Evolutionary conservation across 2,113 vertebrate genomes (phyloP).

Genomic region (Thinocorus orbignyianus): DNA sequence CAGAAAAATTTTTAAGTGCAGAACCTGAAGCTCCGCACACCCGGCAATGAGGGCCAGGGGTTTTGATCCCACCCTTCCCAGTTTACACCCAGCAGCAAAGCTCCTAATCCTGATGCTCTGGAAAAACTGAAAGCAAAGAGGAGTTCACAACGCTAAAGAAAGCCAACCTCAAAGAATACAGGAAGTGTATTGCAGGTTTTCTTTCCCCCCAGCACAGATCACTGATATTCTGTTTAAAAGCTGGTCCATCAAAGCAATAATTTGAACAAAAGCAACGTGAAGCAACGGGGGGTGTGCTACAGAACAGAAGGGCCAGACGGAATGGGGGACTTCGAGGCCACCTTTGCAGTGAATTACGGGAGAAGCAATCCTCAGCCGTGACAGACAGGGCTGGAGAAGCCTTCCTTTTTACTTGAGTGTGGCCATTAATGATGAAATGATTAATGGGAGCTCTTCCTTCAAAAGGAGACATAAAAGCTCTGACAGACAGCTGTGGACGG

Average conservation of each 20-base stretch:
- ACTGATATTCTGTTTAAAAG: neutral
- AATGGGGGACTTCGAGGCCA: constrained; percentile 18
- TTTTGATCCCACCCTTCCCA: neutral
- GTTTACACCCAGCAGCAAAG: neutral
- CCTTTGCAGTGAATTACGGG: constrained; percentile 40
- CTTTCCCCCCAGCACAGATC: neutral
- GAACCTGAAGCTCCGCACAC: neutral
- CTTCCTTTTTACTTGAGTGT: neutral
- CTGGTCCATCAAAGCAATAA: neutral
- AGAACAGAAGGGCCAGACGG: constrained; percentile 32
- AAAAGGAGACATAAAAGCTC: constrained; percentile 65
- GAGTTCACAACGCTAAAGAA: neutral
- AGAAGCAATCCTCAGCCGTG: constrained; percentile 4
- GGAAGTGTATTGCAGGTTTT: neutral
- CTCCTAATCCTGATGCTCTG: neutral
- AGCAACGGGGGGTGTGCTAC: neutral
- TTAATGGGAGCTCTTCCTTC: constrained; percentile 67
- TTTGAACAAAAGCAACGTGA: neutral
- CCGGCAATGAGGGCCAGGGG: neutral
- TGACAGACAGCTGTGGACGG: constrained; percentile 70
- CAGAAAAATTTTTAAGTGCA: neutral
- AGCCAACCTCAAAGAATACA: neutral
- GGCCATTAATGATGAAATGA: constrained; percentile 72
- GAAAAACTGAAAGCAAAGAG: neutral
- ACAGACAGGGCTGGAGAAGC: constrained; percentile 7